Evolutionary conservation across 2,797 vertebrate species (phyloP).

Genomic region (Gila robusta): DNA sequence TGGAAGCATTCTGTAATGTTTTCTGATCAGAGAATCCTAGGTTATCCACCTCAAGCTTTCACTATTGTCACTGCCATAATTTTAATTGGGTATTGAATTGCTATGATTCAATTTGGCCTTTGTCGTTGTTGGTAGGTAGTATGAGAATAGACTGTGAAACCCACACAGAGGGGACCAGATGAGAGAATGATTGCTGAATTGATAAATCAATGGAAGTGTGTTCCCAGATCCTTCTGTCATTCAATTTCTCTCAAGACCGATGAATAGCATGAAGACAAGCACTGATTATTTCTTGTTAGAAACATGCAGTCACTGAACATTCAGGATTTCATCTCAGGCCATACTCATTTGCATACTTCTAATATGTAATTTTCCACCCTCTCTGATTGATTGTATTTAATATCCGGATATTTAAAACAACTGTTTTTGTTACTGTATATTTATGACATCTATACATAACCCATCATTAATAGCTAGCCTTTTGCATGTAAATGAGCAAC

Average conservation of each 20-base stretch:
- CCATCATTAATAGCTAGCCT: not conserved
- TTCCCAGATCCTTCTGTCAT: not conserved
- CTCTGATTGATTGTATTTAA: too few species aligned
- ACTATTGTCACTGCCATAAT: constrained; percentile 94
- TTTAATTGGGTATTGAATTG: constrained; percentile 97
- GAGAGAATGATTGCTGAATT: constrained; percentile 78
- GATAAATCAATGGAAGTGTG: constrained; percentile 52
- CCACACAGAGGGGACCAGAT: constrained; percentile 82
- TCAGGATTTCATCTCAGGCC: not conserved
- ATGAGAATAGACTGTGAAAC: constrained; percentile 88
- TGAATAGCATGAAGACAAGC: constrained; percentile 1
- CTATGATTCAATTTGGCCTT: constrained; percentile 98
- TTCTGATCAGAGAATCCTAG: constrained; percentile 94
- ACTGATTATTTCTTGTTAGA: not conserved
- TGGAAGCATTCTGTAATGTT: constrained; percentile 55
- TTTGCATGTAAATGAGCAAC: not conserved
- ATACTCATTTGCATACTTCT: not conserved
- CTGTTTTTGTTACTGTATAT: not conserved
- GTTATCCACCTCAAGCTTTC: constrained; percentile 95
- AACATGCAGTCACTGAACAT: not conserved
- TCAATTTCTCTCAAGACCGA: constrained; percentile 6
- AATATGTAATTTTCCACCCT: not conserved
- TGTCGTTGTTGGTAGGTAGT: constrained; percentile 95
- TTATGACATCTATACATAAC: not conserved
- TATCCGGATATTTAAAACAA: too few species aligned